Base-by-base conservation (phyloP, 2,888 invertebrate genomes). In the Drosophila sordidula region DNA sequence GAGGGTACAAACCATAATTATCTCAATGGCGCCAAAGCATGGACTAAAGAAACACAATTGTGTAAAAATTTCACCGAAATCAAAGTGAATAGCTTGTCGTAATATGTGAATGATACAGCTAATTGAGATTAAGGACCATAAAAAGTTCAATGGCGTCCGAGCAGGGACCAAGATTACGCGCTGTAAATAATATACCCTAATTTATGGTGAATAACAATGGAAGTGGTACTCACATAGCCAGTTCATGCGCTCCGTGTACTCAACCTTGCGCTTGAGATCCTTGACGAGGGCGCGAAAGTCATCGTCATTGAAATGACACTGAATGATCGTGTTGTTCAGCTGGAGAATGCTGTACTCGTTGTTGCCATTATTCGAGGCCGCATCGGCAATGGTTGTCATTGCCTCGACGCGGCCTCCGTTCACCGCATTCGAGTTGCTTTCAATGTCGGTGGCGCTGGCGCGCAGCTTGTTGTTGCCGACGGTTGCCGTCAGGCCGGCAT, bases 161-260 rank as follows among this genome's bases (percentile, higher is more conserved):
- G 44, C 22, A 44, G 22, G 25, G n/a, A 25, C n/a, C n/a, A n/a
- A n/a, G n/a, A n/a, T n/a, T n/a, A n/a, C n/a, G n/a, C n/a, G n/a
- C n/a, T n/a, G n/a, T n/a, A n/a, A n/a, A n/a, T n/a, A n/a, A n/a
- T n/a, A n/a, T n/a, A n/a, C 18, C 22, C 22, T 4, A 3, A 2
- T 22, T 22, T 3, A 22, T 2, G 22, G 22, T 22, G 26, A 29
- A 29, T 29, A 29, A 29, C 9, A 22, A 4, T 47, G 4, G 36
- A 51, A 42, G 39, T 45, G 2, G 9, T 66, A 92, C 92, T 92
- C 78, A 92, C 92, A 92, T 91, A 92, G 82, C 92, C 92, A 92
- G 89, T 92, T 92, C 92, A 92, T 92, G 80, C 91, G 92, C 73
- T 92, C 92, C 44, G 92, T 92, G 74, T 92, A 92, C 78, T 92